Evolutionary conservation across 2,113 vertebrate genomes (phyloP).

Genomic region (Emydura subglobosa): DNA sequence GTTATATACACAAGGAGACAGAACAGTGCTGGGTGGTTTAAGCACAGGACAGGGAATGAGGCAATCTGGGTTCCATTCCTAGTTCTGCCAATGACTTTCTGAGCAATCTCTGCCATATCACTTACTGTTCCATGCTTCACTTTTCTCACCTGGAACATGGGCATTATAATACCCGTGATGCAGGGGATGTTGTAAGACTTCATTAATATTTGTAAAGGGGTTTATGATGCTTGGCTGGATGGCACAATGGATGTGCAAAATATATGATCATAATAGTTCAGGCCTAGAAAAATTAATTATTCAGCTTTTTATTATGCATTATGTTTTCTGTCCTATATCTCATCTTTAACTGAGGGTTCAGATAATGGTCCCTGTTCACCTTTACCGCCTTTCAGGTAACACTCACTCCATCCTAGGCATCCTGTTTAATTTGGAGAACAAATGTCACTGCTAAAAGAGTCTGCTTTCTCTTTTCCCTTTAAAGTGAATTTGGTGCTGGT

Average conservation of each 20-base stretch:
- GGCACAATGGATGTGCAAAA: neutral
- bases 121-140: neutral
- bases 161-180: neutral
- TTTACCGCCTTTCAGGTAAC: neutral
- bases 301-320: neutral
- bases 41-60: neutral
- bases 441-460: neutral
- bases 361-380: neutral
- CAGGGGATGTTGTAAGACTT: neutral
- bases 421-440: neutral
- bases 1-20: neutral
- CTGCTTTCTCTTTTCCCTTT: neutral
- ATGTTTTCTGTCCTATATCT: neutral
- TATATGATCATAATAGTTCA: neutral
- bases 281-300: neutral
- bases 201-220: neutral
- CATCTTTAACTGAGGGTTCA: neutral
- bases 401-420: neutral
- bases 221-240: neutral
- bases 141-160: neutral
- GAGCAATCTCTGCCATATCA: neutral
- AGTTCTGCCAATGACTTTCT: neutral
- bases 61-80: neutral
- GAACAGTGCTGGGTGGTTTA: neutral
- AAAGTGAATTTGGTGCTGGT: neutral